A percentile compares a stretch with the other conserved stretches of the same genome.
phyloP scores from a whole-genome alignment of 2,113 vertebrate genomes.

The Brachypodius melanocephalos region DNA sequence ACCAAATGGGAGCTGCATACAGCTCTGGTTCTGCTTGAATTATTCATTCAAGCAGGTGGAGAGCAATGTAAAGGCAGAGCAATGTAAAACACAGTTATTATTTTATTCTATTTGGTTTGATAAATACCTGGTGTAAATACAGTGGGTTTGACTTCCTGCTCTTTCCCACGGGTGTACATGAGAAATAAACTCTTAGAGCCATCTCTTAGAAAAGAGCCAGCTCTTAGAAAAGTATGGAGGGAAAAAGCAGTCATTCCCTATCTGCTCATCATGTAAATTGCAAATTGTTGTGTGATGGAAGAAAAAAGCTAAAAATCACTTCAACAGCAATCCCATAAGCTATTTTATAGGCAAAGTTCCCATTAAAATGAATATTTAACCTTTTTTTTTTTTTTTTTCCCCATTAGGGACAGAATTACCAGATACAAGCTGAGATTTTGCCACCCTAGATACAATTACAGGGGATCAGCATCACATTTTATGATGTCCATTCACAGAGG shows the following conservation, averaged over 20 bases:
- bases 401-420: background rate
- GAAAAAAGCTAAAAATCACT: background rate
- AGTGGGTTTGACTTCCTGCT: background rate
- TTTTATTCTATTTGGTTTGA: background rate
- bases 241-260: background rate
- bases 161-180: background rate
- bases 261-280: background rate
- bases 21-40: background rate
- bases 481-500: accelerated
- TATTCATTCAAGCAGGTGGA: background rate
- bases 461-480: background rate
- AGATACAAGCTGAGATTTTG: background rate
- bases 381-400: background rate
- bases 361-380: background rate
- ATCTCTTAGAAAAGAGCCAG: background rate
- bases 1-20: background rate
- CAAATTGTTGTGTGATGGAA: background rate
- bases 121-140: background rate
- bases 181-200: background rate
- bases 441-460: background rate
- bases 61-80: background rate
- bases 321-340: background rate
- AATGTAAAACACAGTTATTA: background rate
- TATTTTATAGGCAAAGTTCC: background rate
- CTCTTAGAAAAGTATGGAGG: background rate